These are phyloP conservation scores for Craterocephalus amniculus DNA, from an alignment of 2,797 vertebrate genomes.

Conservation along the genomic window DNA sequence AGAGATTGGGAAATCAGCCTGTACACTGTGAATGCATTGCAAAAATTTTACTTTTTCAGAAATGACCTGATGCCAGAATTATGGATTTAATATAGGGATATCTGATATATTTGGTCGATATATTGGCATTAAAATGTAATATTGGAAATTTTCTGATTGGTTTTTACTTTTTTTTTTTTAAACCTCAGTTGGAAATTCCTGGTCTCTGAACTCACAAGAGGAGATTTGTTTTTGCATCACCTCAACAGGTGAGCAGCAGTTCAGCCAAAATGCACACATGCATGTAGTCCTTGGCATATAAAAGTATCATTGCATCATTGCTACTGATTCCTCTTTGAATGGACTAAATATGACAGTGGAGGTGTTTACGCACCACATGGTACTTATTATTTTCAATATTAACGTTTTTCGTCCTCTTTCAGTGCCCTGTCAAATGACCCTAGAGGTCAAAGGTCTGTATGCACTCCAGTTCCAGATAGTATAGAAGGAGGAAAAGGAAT, in stretches of 20 bases:
- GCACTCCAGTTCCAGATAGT: neutral
- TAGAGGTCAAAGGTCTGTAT: neutral
- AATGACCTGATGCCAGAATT: no score
- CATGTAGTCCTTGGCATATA: no score
- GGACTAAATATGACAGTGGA: neutral
- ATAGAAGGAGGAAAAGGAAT: neutral
- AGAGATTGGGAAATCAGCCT: neutral
- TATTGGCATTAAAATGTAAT: no score
- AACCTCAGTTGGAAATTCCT: no score
- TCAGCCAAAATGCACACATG: neutral
- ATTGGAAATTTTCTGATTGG: no score
- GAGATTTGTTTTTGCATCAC: no score
- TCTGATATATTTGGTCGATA: no score
- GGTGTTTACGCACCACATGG: neutral
- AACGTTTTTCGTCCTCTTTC: neutral
- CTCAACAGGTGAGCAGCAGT: neutral
- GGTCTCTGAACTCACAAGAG: neutral
- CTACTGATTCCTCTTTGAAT: neutral
- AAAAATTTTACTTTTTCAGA: neutral
- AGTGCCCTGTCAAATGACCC: neutral
- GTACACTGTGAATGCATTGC: neutral
- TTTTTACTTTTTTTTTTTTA: no score
- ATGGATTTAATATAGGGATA: no score
- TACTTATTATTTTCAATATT: neutral
- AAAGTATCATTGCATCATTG: no score